Percentiles rank a stretch among this genome's conserved stretches.
Evolutionary conservation across 2,888 invertebrate genomes (phyloP).

Genomic region (Tuta absoluta): DNA sequence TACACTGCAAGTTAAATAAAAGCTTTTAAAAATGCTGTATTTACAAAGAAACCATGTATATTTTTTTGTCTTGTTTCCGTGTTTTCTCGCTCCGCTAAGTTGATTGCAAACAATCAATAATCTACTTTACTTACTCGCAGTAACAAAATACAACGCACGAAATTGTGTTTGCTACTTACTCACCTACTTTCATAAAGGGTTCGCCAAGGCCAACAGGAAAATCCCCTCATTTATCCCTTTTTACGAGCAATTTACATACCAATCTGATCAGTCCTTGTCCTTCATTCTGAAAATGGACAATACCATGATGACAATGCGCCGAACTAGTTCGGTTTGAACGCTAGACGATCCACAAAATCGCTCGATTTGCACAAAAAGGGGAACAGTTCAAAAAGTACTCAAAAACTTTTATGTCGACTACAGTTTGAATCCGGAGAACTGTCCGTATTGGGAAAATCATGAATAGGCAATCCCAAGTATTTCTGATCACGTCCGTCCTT

Average conservation of each 20-base stretch:
- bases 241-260: slow-evolving; percentile 22
- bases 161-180: slow-evolving; percentile 22
- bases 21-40: not conserved
- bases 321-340: slow-evolving; percentile 6
- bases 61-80: slow-evolving; percentile 6
- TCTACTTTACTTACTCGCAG: slow-evolving; percentile 18
- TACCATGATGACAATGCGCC: slow-evolving; percentile 12
- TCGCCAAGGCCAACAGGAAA: slow-evolving; percentile 23
- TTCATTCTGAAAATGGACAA: slow-evolving; percentile 12
- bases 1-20: too few relatives aligned
- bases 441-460: slow-evolving; percentile 55
- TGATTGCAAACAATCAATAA: slow-evolving; percentile 25
- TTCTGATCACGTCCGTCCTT: slow-evolving; percentile 67
- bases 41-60: slow-evolving; percentile 6
- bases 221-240: slow-evolving; percentile 14
- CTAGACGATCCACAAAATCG: slow-evolving; percentile 29
- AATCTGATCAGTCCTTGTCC: slow-evolving; percentile 20
- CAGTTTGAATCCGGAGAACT: slow-evolving; percentile 51
- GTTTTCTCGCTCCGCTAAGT: slow-evolving; percentile 11
- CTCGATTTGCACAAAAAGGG: slow-evolving; percentile 40
- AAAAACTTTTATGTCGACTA: slow-evolving; percentile 47
- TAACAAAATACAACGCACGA: slow-evolving; percentile 16
- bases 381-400: slow-evolving; percentile 44
- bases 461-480: slow-evolving; percentile 70
- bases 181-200: slow-evolving; percentile 16